Base-by-base conservation (phyloP, 2,113 vertebrate species). In the Cottus gobio region DNA sequence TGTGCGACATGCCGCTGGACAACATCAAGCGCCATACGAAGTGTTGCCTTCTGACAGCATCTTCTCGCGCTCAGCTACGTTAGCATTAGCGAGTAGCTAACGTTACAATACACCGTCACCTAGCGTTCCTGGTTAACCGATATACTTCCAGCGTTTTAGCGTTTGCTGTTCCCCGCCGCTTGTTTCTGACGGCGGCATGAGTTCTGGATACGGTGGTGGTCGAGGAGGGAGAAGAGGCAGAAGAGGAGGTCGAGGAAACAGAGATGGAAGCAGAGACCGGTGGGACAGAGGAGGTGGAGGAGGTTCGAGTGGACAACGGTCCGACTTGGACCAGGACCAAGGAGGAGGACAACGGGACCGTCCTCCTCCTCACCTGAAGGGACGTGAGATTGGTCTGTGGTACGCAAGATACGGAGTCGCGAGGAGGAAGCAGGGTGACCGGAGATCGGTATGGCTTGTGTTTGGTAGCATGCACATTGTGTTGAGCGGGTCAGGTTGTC, bases 381-480 rank as follows among this genome's bases (percentile, higher is more conserved):
- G 98, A 74, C 94, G 96, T 13, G 97, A 98, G 7, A 99, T 99
- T n/a, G 98, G 98, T 20, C 31, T 99, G 91, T 99, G 98, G 98
- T 99, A 99, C 92, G 96, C 98, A 1, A 96, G 94, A 89, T 95
- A 94, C 52, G 97, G 97, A 90, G 95, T 96, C 44, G 94, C 95
- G 84, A 96, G 94, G 88, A 96, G 89, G 87, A 95, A 96, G 54
- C 96, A 98, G 16, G 93, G 93, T 2, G 98, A 99, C 89, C 94
- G 97, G 71, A 95, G 95, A 90, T 96, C 97, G 95, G 98, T 98
- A 93, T 76, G 93, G 13, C 9, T 3, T 30, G 26, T 34, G 62
- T 72, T 34, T 22, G 4, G 7, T 24, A 24, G n/a, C 12, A 46
- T 52, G 5, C 42, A 62, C 16, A 3, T 36, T 46, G 12, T n/a